Evolutionary conservation across 2,113 vertebrate species (phyloP).

Genomic region (Antennarius striatus): DNA sequence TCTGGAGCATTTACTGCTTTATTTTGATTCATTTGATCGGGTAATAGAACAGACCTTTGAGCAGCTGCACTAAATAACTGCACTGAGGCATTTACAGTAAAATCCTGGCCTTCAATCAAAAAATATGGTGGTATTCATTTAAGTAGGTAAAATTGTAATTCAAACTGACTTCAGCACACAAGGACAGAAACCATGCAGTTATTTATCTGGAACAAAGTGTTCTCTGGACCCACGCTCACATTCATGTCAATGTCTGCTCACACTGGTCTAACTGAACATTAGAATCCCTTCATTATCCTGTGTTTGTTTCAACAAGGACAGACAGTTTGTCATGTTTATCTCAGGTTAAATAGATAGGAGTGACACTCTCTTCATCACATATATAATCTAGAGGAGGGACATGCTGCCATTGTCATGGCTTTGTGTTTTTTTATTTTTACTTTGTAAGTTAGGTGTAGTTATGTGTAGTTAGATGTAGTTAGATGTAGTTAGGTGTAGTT

Average conservation of each 20-base stretch:
- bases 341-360: no score
- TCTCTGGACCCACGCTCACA: neutral
- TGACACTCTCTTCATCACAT: no score
- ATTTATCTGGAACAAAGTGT: neutral
- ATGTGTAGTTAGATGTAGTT: no score
- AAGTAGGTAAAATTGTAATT: neutral
- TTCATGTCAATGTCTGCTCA: neutral
- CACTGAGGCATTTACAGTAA: neutral
- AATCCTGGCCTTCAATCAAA: neutral
- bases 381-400: no score
- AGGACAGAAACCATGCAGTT: neutral
- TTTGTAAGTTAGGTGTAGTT: no score
- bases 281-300: no score
- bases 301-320: no score
- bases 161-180: neutral
- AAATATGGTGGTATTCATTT: neutral
- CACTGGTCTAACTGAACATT: no score
- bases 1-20: neutral
- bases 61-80: neutral
- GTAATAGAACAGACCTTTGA: neutral
- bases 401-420: no score
- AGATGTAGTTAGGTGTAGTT: no score
- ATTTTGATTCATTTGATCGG: slow-evolving; percentile 3
- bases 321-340: no score
- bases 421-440: no score